Evolutionary conservation across 1,140 invertebrate species (phyloP).

Genomic region (Calliphora vicina): DNA sequence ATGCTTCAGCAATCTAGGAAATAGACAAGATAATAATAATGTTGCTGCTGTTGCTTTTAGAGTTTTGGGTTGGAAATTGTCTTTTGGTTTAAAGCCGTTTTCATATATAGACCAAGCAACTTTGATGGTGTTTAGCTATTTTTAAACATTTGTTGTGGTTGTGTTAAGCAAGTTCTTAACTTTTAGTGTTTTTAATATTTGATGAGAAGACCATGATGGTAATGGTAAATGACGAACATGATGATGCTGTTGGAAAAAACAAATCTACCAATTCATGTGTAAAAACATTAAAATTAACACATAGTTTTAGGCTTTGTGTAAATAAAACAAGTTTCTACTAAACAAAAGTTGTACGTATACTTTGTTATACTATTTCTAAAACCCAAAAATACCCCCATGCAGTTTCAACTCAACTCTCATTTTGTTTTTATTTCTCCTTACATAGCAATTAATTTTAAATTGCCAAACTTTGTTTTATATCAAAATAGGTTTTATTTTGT

Average conservation of each 20-base stretch:
- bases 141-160: constrained; percentile 7
- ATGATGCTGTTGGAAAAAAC: not conserved
- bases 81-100: too few relatives aligned
- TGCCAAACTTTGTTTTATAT: not conserved
- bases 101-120: not conserved
- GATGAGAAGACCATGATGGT: not conserved
- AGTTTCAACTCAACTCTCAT: too few relatives aligned
- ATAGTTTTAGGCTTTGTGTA: constrained; percentile 29
- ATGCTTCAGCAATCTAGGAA: too few relatives aligned
- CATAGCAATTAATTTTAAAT: not conserved
- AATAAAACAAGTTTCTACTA: not conserved
- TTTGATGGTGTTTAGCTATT: too few relatives aligned
- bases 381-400: not conserved
- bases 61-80: too few relatives aligned
- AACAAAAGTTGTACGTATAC: not conserved
- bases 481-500: too few relatives aligned
- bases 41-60: not conserved
- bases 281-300: constrained; percentile 6
- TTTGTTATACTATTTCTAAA: too few relatives aligned
- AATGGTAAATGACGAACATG: too few relatives aligned
- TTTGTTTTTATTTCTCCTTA: not conserved
- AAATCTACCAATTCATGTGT: not conserved
- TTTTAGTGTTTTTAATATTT: not conserved
- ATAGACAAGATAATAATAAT: not conserved
- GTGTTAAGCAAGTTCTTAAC: not conserved